A percentile compares a stretch with the other conserved stretches of the same genome.
These are phyloP conservation scores for Siphlonurus alternatus DNA, from an alignment of 2,888 invertebrate species.

Conservation along the genomic window DNA sequence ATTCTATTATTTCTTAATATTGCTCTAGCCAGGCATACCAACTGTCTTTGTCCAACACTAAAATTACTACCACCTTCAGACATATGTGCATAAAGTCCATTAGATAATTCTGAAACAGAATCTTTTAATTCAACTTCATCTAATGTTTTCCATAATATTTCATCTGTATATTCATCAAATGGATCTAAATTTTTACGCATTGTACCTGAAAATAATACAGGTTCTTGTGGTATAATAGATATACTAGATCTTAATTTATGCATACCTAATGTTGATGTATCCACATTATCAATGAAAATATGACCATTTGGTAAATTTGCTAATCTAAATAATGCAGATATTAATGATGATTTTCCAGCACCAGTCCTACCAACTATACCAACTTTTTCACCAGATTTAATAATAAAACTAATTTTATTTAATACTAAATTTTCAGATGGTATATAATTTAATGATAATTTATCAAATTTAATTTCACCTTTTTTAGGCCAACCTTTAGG, in stretches of 20 bases:
- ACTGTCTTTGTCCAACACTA: conserved; percentile 78
- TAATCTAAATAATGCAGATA: conserved; percentile 30
- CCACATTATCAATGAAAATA: conserved; percentile 28
- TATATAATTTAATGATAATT: conserved; percentile 24
- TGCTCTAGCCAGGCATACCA: conserved; percentile 79
- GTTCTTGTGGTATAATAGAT: conserved; percentile 87
- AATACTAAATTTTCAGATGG: conserved; percentile 27
- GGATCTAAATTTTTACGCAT: conserved; percentile 75
- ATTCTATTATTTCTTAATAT: conserved; percentile 69
- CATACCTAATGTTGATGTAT: conserved; percentile 39
- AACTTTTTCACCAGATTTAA: conserved; percentile 19
- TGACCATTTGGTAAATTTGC: conserved; percentile 25
- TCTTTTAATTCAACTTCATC: conserved; percentile 33
- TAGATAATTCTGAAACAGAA: neutral
- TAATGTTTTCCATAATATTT: conserved; percentile 57
- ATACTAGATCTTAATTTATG: conserved; percentile 62
- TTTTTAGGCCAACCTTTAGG: conserved; percentile 15
- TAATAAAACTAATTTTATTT: conserved; percentile 19
- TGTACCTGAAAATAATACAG: conserved; percentile 69
- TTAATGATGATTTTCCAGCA: conserved; percentile 24
- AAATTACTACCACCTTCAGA: conserved; percentile 68
- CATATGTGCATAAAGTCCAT: conserved; percentile 45
- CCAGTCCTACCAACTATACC: conserved; percentile 29
- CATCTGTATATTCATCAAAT: conserved; percentile 52
- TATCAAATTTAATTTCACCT: conserved; percentile 15